Evolutionary conservation across 2,797 vertebrate species (phyloP).

Genomic region (Enteromius viviparus): DNA sequence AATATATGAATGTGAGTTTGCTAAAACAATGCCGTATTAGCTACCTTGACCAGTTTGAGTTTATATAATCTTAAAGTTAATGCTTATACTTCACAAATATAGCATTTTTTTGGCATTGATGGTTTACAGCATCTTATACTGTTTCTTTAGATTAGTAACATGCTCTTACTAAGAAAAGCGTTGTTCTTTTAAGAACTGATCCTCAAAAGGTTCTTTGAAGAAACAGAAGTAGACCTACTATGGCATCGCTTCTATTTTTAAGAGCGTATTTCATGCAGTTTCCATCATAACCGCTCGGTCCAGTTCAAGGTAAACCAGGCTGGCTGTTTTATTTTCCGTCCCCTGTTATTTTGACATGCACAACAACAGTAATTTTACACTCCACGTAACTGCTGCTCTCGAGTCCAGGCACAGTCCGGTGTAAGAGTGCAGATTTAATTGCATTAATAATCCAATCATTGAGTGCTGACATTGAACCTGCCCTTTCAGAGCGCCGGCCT

Average conservation of each 20-base stretch:
- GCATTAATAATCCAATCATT: slow-evolving; percentile 55
- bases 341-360: not conserved
- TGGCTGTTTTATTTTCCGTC: not conserved
- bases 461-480: slow-evolving; percentile 49
- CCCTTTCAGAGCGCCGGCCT: slow-evolving; percentile 39
- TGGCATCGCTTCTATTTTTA: not conserved
- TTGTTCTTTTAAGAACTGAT: not conserved
- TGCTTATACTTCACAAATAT: not conserved
- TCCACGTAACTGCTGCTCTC: not conserved
- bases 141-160: not conserved
- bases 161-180: not conserved
- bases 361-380: not conserved
- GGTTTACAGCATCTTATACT: not conserved
- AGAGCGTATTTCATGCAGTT: not conserved
- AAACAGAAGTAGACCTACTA: not conserved
- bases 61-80: not conserved
- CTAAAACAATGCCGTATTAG: not conserved
- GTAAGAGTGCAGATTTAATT: slow-evolving; percentile 45
- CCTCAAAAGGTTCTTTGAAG: not conserved
- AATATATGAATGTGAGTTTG: not conserved
- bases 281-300: not conserved
- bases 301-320: not conserved
- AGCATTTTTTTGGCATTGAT: not conserved
- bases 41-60: not conserved
- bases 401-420: not conserved